These are phyloP conservation scores for Brachionus rubens DNA, from an alignment of 1,140 invertebrate genomes.

Conservation along the genomic window DNA sequence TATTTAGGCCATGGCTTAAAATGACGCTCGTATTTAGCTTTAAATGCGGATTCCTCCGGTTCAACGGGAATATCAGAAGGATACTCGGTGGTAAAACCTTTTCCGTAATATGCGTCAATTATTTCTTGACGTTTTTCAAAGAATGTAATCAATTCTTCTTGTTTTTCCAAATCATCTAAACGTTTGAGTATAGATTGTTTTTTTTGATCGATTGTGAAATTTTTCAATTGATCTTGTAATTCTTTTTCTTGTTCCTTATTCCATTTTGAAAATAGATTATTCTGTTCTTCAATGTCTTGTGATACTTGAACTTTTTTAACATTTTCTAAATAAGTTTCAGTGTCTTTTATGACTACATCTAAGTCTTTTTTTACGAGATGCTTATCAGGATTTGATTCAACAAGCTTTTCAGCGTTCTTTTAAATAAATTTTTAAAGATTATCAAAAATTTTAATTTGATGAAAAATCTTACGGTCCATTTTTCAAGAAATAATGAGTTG, in stretches of 20 bases:
- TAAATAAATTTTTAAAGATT: not conserved
- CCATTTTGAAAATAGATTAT: conserved; percentile 27
- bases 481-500: not conserved
- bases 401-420: not conserved
- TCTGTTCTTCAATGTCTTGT: conserved; percentile 9
- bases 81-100: conserved; percentile 31
- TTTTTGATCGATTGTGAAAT: conserved; percentile 12
- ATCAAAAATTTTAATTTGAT: not conserved
- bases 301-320: not conserved
- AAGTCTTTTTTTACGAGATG: not conserved
- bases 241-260: conserved; percentile 16
- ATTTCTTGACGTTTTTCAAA: conserved; percentile 45
- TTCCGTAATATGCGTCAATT: conserved; percentile 37
- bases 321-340: not conserved
- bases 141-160: conserved; percentile 40
- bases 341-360: not conserved
- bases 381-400: not conserved
- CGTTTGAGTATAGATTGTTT: conserved; percentile 20
- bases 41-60: conserved; percentile 36
- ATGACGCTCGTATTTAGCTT: conserved; percentile 18
- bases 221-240: conserved; percentile 6
- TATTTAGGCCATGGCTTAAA: conserved; percentile 46
- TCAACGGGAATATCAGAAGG: conserved; percentile 34
- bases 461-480: not conserved
- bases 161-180: conserved; percentile 2